These are phyloP conservation scores for Hippoglossus hippoglossus DNA, from an alignment of 2,797 vertebrate species.

Conservation along the genomic window DNA sequence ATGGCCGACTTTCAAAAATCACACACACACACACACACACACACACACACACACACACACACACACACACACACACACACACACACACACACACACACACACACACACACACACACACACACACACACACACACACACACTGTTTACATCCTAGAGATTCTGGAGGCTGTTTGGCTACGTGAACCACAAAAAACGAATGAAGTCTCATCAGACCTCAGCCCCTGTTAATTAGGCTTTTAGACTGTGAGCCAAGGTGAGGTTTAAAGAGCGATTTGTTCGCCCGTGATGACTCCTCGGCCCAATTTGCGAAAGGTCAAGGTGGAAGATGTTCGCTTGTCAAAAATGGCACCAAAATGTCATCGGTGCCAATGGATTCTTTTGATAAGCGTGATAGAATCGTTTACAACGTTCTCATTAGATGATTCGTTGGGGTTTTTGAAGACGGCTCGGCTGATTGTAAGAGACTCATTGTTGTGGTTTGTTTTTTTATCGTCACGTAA, in stretches of 20 bases:
- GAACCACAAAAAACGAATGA: constrained; percentile 33
- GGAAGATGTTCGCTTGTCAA: constrained; percentile 83
- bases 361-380: constrained; percentile 79
- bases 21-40: constrained; percentile 14
- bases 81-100: constrained; percentile 24
- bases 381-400: constrained; percentile 67
- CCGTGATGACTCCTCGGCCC: constrained; percentile 82
- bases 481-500: constrained; percentile 8
- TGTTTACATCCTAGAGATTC: constrained; percentile 59
- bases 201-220: constrained; percentile 68
- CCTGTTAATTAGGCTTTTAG: constrained; percentile 80
- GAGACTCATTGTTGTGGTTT: constrained; percentile 15
- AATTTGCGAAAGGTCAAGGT: constrained; percentile 89
- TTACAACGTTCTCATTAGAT: constrained; percentile 75
- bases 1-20: constrained; percentile 61
- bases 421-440: constrained; percentile 40
- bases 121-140: neutral
- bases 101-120: neutral
- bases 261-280: constrained; percentile 78
- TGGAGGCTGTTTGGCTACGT: constrained; percentile 26
- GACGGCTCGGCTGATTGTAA: constrained; percentile 52
- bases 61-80: too few species aligned
- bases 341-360: constrained; percentile 86
- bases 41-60: too few species aligned
- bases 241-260: constrained; percentile 80